phyloP scores from a whole-genome alignment of 2,797 vertebrate species.

The Rhinoraja longicauda region DNA sequence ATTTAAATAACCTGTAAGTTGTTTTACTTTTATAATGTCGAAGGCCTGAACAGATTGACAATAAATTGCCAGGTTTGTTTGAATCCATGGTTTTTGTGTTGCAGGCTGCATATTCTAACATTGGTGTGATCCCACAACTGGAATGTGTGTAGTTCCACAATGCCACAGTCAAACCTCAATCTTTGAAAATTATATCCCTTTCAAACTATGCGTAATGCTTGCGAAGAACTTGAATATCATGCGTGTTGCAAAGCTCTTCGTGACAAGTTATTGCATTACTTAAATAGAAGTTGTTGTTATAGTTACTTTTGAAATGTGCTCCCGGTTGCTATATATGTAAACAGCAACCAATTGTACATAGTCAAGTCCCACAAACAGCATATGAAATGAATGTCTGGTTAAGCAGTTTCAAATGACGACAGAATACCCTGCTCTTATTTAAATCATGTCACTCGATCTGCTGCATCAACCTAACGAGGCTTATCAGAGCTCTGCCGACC shows the following conservation, averaged over 20 bases:
- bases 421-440: not conserved
- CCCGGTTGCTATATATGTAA: constrained; percentile 16
- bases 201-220: not conserved
- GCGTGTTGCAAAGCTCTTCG: not conserved
- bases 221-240: not conserved
- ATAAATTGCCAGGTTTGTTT: not conserved
- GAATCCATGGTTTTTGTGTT: not conserved
- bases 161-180: not conserved
- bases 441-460: constrained; percentile 3
- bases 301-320: not conserved
- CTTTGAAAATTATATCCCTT: not conserved
- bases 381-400: not conserved
- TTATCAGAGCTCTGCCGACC: not conserved
- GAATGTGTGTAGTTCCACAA: not conserved
- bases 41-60: not conserved
- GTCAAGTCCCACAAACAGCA: not conserved
- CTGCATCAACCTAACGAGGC: not conserved
- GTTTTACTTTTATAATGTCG: not conserved
- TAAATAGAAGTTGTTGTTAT: not conserved
- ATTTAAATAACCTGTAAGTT: not conserved
- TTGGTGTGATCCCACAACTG: not conserved
- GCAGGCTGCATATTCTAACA: not conserved
- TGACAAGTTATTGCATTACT: not conserved
- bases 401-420: not conserved
- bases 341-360: constrained; percentile 14